Evolutionary conservation across 2,797 vertebrate species (phyloP), one percentile per base, ranked within the genome.

Genomic region (Halcyon chelicuti): DNA sequence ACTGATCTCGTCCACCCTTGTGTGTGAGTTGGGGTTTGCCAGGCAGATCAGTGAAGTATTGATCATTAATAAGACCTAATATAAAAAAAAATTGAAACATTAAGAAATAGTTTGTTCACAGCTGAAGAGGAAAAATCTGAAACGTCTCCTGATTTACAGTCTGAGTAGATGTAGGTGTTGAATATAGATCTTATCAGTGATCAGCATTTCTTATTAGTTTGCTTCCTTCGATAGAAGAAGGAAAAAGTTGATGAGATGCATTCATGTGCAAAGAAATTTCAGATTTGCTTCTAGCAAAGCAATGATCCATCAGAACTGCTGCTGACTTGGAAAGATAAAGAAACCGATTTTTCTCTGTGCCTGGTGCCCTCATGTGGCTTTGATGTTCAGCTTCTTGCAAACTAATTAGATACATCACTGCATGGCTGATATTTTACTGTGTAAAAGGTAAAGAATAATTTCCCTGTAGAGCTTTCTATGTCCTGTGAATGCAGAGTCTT

Each of bases 341-440:
- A 61, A 78, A 19, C 47, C 25, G 80, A 70, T 95, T 97, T 96
- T 95, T 74, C 78, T 66, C 96, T 96, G 96, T 90, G 91, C 94
- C 65, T 96, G 90, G 93, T 96, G 96, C 97, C 96, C 96, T 97
- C 96, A 18, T 96, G 96, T 97, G 97, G 96, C 81, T 96, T 96
- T 90, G 84, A 84, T 52, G 61, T 74, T 96, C 66, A 96, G 90
- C 57, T 95, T 39, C 95, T 95, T 62, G 76, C 11, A 10, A 83
- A 80, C 49, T 80, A 92, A 77, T 90, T 61, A 70, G 76, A 42
- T n/a, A 26, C 75, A 58, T 54, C 52, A 8, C 23, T 71, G 31
- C 61, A 16, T 18, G 46, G 39, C 40, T 37, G 77, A 47, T 57
- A 12, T 66, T 65, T 10, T 25, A 63, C 28, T 21, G 67, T 46